Conservation (phyloP, 2,888 invertebrate genomes). For the Orthosia gothica region DNA sequence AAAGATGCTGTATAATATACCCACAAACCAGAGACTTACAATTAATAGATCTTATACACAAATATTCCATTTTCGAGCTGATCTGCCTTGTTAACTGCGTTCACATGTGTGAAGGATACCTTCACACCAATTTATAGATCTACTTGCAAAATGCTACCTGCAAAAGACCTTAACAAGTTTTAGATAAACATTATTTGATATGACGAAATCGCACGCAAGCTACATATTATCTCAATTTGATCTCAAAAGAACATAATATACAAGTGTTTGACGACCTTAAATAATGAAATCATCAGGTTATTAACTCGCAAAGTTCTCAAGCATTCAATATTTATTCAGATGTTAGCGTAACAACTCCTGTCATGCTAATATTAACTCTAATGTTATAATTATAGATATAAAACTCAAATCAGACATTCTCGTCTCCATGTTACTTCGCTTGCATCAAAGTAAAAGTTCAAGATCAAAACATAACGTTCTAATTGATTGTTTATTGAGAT, state of each 20-base stretch:
- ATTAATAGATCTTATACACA: too few relatives aligned
- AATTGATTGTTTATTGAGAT: constrained; percentile 57
- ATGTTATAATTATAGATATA: constrained; percentile 21
- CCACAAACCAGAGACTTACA: too few relatives aligned
- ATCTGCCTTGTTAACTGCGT: not conserved
- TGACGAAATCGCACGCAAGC: constrained; percentile 21
- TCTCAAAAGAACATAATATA: not conserved
- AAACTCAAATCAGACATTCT: constrained; percentile 17
- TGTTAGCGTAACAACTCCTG: not conserved
- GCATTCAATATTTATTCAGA: constrained; percentile 13
- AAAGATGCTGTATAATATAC: too few relatives aligned
- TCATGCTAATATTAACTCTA: not conserved
- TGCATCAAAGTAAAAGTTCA: constrained; percentile 63
- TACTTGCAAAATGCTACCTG: constrained; percentile 26
- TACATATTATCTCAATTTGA: not conserved
- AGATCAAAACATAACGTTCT: constrained; percentile 55
- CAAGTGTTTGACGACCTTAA: not conserved
- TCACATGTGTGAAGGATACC: not conserved
- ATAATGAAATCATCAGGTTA: not conserved
- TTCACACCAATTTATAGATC: constrained; percentile 27
- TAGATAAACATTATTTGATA: constrained; percentile 17
- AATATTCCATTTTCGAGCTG: not conserved
- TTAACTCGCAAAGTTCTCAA: not conserved
- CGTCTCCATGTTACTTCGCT: constrained; percentile 21
- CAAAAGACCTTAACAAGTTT: constrained; percentile 24